Base-by-base conservation (phyloP, 2,113 vertebrate species). In the Menura novaehollandiae region DNA sequence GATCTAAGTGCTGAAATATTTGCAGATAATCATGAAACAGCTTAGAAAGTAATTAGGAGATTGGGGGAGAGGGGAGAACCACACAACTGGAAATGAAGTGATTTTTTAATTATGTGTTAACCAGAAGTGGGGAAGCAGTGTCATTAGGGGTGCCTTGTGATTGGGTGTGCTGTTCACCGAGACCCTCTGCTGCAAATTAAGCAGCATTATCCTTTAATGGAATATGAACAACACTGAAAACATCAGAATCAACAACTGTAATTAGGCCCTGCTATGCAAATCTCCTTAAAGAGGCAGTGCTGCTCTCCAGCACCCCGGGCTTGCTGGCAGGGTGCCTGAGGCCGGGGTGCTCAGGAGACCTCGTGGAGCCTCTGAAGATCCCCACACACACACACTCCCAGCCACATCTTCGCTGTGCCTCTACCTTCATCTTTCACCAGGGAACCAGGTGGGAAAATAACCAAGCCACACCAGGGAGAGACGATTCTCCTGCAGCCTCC, bases 61-160 rank as follows among this genome's bases (percentile, higher is more conserved):
- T 4, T 60, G 69, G 90, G 89, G 91, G 82, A 96, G 81, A 97
- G 89, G 89, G 93, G 78, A 96, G 84, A 95, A 91, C 76, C 77
- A 81, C 93, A 94, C 85, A 96, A 95, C 94, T 97, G 92, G 93
- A 95, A 96, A 93, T 88, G 60, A 96, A 97, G 88, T 96, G 96
- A 94, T 96, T 93, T 94, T 95, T 97, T 94, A 97, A 95, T 97
- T 96, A 95, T 69, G 91, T 94, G 85, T 97, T 96, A 93, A 93
- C 77, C 87, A 96, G 78, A 95, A 97, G 93, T 73, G 94, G 89
- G 82, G 85, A 97, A 96, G 79, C 76, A 56, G 85, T 96, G 96
- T 96, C 93, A 97, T 97, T 96, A 97, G 91, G 91, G 95, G 87
- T 79, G 95, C 56, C 79, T 91, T 71, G 90, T 95, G 97, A 96